Base-by-base conservation (phyloP, 2,113 vertebrate species). In the Syrmaticus mikado region DNA sequence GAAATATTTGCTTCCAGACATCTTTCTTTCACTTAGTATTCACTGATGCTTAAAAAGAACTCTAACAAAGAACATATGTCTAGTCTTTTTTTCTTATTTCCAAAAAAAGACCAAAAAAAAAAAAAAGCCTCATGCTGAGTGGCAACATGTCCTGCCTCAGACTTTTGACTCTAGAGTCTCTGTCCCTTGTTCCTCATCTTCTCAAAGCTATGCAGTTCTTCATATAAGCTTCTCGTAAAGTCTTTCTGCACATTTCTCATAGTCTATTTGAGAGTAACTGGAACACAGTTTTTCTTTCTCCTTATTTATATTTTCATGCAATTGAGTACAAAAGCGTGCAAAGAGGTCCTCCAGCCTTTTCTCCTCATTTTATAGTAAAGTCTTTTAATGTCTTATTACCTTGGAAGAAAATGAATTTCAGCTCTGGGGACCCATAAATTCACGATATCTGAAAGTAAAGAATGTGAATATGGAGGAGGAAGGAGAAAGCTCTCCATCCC, bases 341-440 rank as follows among this genome's bases (percentile, higher is more conserved):
- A 60, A 89, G 77, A 32, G 3, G 4, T 43, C 5, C 82, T 21
- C 9, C 58, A 9, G 58, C 1, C 17, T 82, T 68, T 61, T 24
- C 10, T 30, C 18, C 45, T 82, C 1, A 0, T 72, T 87, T 89
- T 76, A 13, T 53, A 24, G 6, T 64, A 32, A 75, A 86, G 67
- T 0, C 1, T 20, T 86, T 65, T 43, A 57, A 43, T 0, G 0
- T 46, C 10, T 21, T 61, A n/a, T 65, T 4, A 10, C 14, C 15
- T 25, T 28, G 6, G 18, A 89, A 80, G 21, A 73, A 91, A 68
- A 75, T 3, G 1, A 74, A 62, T 58, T 87, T 89, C 10, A 55
- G 18, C 9, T 17, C 24, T 28, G 6, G 6, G 65, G 79, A 58
- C 2, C 1, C 13, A 76, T 3, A 77, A 38, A 74, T 45, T 10